Conservation (phyloP, 1,140 invertebrate genomes). For the Drosophila willistoni region DNA sequence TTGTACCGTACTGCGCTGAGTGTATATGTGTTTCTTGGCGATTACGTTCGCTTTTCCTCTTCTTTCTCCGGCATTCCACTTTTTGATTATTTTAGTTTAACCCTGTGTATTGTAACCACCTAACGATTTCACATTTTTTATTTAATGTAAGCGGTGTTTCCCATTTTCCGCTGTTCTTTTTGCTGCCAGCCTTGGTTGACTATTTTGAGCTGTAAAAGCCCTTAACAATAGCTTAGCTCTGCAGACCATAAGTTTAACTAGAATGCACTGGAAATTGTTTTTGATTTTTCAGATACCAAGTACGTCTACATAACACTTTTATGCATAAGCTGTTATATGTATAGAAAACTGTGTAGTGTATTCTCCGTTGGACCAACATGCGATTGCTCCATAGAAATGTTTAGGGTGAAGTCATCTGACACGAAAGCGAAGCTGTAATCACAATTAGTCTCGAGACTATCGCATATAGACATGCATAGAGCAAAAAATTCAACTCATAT, state of each 20-base stretch:
- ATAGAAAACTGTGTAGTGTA: background rate
- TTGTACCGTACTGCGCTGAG: slow-evolving; percentile 42
- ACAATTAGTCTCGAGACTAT: no score
- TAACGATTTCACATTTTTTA: slow-evolving; percentile 63
- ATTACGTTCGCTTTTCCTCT: slow-evolving; percentile 68
- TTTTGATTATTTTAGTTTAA: slow-evolving; percentile 74
- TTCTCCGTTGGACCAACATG: background rate
- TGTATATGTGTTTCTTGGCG: slow-evolving; percentile 59
- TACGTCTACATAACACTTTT: background rate
- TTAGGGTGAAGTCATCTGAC: no score
- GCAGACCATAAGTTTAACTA: slow-evolving; percentile 51
- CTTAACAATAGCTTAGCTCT: slow-evolving; percentile 61
- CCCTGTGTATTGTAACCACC: slow-evolving; percentile 29
- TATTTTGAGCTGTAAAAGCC: slow-evolving; percentile 62
- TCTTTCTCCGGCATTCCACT: slow-evolving; percentile 37
- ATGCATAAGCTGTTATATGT: background rate
- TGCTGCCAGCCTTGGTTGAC: slow-evolving; percentile 53
- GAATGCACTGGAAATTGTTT: slow-evolving; percentile 47
- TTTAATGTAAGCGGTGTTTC: slow-evolving; percentile 64
- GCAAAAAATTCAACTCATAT: no score
- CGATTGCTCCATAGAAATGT: no score
- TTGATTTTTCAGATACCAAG: slow-evolving; percentile 7
- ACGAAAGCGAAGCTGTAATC: no score
- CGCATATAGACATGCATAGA: no score
- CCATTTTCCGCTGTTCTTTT: slow-evolving; percentile 18